Conservation (phyloP, 1,140 invertebrate species). For the Bombus pyrosoma region DNA sequence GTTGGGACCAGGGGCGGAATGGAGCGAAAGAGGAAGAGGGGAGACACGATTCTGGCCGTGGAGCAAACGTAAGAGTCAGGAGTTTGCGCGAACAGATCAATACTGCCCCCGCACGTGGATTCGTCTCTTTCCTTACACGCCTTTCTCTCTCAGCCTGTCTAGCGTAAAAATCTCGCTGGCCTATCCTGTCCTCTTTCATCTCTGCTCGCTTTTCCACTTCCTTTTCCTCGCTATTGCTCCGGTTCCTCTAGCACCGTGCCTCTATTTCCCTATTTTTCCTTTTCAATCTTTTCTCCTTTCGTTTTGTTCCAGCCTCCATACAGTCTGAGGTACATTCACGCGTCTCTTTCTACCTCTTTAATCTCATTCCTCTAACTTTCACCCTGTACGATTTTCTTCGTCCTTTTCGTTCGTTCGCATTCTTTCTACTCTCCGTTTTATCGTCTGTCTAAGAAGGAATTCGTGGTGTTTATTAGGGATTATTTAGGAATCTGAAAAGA, state of each 20-base stretch:
- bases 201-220: not conserved
- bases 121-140: constrained; percentile 38
- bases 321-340: not conserved
- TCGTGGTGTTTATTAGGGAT: not conserved
- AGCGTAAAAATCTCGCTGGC: constrained; percentile 7
- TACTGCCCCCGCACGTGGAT: constrained; percentile 78
- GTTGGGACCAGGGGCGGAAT: constrained; percentile 6
- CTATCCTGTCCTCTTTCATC: not conserved
- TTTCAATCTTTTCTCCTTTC: not conserved
- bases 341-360: not conserved
- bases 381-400: too few species aligned
- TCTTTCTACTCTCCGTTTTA: not conserved
- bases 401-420: not conserved
- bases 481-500: not conserved
- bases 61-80: constrained; percentile 72
- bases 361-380: not conserved
- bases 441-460: not conserved
- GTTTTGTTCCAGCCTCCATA: not conserved
- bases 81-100: constrained; percentile 82
- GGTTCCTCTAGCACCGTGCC: not conserved
- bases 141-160: not conserved
- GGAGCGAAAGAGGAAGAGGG: constrained; percentile 10
- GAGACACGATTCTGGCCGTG: constrained; percentile 27
- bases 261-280: not conserved
- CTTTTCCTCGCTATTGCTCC: not conserved